Percentiles rank a stretch among this genome's conserved stretches.
Conservation (phyloP, 2,888 invertebrate genomes). For the Caenorhabditis uteleia region DNA sequence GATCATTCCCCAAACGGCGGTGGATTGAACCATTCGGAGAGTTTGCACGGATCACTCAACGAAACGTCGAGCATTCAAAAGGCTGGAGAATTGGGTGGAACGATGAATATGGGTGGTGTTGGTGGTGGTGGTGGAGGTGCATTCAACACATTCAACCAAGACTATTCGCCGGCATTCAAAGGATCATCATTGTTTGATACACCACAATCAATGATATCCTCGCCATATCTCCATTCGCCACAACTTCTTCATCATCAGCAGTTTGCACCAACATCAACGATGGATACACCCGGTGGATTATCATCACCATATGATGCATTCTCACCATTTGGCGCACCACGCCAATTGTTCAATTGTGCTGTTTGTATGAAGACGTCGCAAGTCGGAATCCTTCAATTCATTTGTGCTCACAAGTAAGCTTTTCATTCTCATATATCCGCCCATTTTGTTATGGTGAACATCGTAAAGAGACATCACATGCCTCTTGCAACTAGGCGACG, state of each 20-base stretch:
- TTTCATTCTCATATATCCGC: too few species aligned
- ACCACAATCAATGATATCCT: conserved; percentile 19
- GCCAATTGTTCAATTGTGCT: conserved; percentile 12
- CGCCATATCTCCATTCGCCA: conserved; percentile 2
- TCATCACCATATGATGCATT: conserved; percentile 13
- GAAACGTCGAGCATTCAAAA: not conserved
- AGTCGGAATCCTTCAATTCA: conserved; percentile 11
- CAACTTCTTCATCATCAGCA: conserved; percentile 5
- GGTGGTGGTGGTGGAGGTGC: not conserved
- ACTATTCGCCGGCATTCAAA: not conserved
- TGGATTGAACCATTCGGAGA: conserved; percentile 21
- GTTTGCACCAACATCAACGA: too few species aligned
- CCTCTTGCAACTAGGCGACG: too few species aligned
- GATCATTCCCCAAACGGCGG: conserved; percentile 22
- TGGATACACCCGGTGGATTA: too few species aligned
- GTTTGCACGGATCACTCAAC: conserved; percentile 13
- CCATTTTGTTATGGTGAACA: not conserved
- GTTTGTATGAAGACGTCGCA: conserved; percentile 7
- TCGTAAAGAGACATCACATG: too few species aligned
- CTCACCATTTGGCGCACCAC: conserved; percentile 6
- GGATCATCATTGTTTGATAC: conserved; percentile 4
- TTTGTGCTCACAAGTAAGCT: conserved; percentile 25
- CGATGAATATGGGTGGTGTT: not conserved
- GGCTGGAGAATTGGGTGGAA: not conserved
- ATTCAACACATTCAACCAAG: not conserved